These are phyloP conservation scores for Leucosticte australis DNA, from an alignment of 2,113 vertebrate genomes.

Conservation along the genomic window DNA sequence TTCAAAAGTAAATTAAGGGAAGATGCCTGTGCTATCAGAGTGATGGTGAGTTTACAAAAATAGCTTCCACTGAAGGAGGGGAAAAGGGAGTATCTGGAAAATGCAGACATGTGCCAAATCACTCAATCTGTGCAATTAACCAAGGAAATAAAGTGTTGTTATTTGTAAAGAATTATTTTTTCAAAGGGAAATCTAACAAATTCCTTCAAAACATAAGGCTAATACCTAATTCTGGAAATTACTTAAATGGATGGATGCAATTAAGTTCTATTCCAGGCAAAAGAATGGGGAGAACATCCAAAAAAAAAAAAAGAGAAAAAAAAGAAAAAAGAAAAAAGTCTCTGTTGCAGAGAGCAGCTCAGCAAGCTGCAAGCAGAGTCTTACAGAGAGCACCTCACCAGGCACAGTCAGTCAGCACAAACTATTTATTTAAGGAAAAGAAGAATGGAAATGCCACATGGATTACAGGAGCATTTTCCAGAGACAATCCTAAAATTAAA, in stretches of 20 bases:
- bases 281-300: neutral
- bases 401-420: neutral
- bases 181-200: constrained; percentile 16
- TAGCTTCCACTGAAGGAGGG: constrained; percentile 21
- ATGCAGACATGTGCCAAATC: constrained; percentile 52
- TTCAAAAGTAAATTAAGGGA: constrained; percentile 55
- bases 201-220: constrained; percentile 8
- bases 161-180: constrained; percentile 15
- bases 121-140: constrained; percentile 67
- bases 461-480: neutral
- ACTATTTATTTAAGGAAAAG: constrained; percentile 28
- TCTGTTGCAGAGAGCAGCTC: neutral
- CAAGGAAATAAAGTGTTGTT: constrained; percentile 31
- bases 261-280: constrained; percentile 6
- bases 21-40: constrained; percentile 26
- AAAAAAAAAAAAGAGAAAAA: neutral
- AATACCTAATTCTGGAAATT: constrained; percentile 35
- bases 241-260: neutral
- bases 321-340: neutral
- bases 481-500: neutral
- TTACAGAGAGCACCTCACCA: neutral
- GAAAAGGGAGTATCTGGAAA: constrained; percentile 42
- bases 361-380: neutral
- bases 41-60: constrained; percentile 53
- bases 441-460: constrained; percentile 3